A percentile compares a stretch with the other conserved stretches of the same genome.
These are phyloP conservation scores for Halocaridina rubra DNA, from an alignment of 2,888 invertebrate species.

Conservation along the genomic window DNA sequence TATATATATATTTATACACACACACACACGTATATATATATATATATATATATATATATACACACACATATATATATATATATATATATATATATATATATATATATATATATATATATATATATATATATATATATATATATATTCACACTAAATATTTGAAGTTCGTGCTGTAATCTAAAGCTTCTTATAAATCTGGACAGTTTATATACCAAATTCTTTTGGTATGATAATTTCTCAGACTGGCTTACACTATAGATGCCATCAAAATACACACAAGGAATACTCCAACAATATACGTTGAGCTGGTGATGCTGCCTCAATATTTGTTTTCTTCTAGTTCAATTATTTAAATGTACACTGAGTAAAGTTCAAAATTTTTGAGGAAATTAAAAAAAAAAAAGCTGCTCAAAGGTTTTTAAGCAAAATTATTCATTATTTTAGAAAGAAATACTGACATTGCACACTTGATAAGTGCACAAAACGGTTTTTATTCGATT, in stretches of 20 bases:
- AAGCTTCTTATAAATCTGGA: slow-evolving; percentile 7
- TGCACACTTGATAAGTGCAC: too few species aligned
- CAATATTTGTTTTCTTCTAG: not conserved
- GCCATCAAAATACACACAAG: not conserved
- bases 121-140: too few species aligned
- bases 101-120: too few species aligned
- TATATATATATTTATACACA: too few species aligned
- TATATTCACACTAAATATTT: slow-evolving; percentile 6
- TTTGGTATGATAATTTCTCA: not conserved
- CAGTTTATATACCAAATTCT: not conserved
- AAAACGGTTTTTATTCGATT: too few species aligned
- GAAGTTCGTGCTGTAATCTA: not conserved
- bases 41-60: too few species aligned
- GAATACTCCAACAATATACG: not conserved
- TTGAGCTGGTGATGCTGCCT: too few species aligned
- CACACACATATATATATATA: too few species aligned
- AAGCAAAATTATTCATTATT: not conserved
- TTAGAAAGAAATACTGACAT: not conserved
- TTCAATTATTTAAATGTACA: not conserved
- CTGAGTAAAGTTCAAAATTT: not conserved
- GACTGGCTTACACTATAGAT: slow-evolving; percentile 5
- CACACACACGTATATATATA: too few species aligned
- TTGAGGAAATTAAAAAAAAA: not conserved
- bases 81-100: too few species aligned
- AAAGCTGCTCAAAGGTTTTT: not conserved